Conservation (phyloP, 2,113 vertebrate genomes). For the Xiphophorus hellerii region DNA sequence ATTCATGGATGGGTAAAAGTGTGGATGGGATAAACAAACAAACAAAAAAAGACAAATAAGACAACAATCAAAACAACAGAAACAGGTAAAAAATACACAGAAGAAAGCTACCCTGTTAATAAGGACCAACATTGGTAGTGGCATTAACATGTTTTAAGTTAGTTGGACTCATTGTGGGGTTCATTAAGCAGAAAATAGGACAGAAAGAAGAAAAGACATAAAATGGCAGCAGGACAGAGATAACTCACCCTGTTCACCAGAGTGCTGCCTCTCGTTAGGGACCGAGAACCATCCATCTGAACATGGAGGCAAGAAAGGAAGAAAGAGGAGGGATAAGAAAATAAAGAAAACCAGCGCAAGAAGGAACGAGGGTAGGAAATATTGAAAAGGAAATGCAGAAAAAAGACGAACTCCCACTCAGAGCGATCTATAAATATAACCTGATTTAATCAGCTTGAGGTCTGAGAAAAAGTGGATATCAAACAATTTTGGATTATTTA, state of each 20-base stretch:
- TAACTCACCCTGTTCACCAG: conserved; percentile 83
- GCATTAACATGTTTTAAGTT: conserved; percentile 27
- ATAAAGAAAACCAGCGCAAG: conserved; percentile 26
- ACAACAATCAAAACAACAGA: conserved; percentile 71
- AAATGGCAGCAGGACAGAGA: conserved; percentile 23
- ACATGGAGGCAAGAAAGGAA: conserved; percentile 38
- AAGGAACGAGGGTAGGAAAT: conserved; percentile 35
- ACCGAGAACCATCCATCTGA: conserved; percentile 80
- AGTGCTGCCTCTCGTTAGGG: conserved; percentile 75
- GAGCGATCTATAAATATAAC: not conserved
- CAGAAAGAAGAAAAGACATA: conserved; percentile 9
- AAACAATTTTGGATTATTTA: not conserved
- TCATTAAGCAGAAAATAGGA: conserved; percentile 35
- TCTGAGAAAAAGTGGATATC: not conserved
- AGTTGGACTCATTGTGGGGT: conserved; percentile 21
- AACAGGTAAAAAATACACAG: conserved; percentile 46
- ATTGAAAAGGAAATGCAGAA: conserved; percentile 6
- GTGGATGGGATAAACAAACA: conserved; percentile 59
- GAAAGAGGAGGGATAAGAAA: conserved; percentile 30
- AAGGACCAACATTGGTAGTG: conserved; percentile 26
- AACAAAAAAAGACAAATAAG: conserved; percentile 68
- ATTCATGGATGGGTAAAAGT: conserved; percentile 44
- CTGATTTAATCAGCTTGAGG: not conserved
- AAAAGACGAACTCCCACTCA: conserved; percentile 9
- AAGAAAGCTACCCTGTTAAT: conserved; percentile 29